These are phyloP conservation scores for Cololabis saira DNA, from an alignment of 2,113 vertebrate species.

Conservation along the genomic window DNA sequence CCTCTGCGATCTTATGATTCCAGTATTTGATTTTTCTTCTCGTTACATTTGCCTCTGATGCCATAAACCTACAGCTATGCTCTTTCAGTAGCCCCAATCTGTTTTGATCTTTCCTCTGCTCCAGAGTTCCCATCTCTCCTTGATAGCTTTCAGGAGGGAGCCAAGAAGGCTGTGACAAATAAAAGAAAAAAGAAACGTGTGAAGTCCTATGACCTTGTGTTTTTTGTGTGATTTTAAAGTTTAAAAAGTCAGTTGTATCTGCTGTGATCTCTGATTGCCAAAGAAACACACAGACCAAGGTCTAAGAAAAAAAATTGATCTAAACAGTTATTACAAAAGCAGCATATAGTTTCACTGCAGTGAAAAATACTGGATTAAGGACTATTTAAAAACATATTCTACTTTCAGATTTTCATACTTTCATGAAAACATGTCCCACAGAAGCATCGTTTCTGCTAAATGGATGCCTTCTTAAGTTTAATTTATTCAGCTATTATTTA, in stretches of 20 bases:
- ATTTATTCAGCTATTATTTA: conserved; percentile 26
- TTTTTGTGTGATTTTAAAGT: not conserved
- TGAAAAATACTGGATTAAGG: not conserved
- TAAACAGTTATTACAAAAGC: no score
- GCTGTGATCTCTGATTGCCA: conserved; percentile 1
- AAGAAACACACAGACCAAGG: not conserved
- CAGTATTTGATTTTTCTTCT: conserved; percentile 22
- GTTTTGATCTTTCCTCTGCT: conserved; percentile 36
- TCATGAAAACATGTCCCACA: conserved; percentile 1
- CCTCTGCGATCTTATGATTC: conserved; percentile 26
- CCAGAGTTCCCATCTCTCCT: not conserved
- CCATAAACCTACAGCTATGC: conserved; percentile 15
- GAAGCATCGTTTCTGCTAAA: conserved; percentile 18
- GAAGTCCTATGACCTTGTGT: conserved; percentile 1
- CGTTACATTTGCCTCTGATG: conserved; percentile 32
- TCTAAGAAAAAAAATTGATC: conserved; percentile 9
- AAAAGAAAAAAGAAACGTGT: conserved; percentile 11
- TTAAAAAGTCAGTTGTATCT: not conserved
- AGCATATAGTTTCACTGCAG: no score
- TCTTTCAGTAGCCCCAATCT: conserved; percentile 40
- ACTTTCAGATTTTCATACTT: not conserved
- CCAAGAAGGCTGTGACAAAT: not conserved
- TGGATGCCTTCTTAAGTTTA: conserved; percentile 15
- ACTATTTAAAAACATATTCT: not conserved
- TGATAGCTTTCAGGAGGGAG: conserved; percentile 16